Conservation (phyloP, 2,797 vertebrate species). For the Halcyon smyrnensis region DNA sequence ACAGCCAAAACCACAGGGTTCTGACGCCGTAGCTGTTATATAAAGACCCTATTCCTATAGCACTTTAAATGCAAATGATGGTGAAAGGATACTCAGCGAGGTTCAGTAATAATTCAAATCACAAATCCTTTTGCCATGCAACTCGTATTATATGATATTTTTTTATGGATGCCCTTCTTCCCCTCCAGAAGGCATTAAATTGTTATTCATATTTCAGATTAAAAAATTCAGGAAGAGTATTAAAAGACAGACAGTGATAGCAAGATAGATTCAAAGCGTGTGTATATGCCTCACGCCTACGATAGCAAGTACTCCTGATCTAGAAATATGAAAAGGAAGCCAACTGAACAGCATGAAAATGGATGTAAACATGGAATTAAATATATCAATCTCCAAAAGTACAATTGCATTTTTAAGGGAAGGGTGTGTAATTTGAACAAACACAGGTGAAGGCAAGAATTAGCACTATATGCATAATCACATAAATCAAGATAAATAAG, state of each 20-base stretch:
- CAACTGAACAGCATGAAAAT: slow-evolving; percentile 50
- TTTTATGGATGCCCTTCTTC: slow-evolving; percentile 54
- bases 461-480: slow-evolving; percentile 44
- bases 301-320: background rate
- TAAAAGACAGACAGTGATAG: slow-evolving; percentile 53
- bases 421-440: slow-evolving; percentile 51
- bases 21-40: background rate
- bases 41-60: slow-evolving; percentile 41
- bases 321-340: slow-evolving; percentile 39
- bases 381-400: slow-evolving; percentile 40
- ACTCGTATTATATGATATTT: slow-evolving; percentile 53
- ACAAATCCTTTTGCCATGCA: slow-evolving; percentile 74
- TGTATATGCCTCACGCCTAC: background rate
- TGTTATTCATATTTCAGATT: slow-evolving; percentile 74
- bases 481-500: slow-evolving; percentile 57
- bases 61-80: slow-evolving; percentile 71
- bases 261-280: slow-evolving; percentile 51
- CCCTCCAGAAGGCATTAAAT: slow-evolving; percentile 66
- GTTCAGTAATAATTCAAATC: slow-evolving; percentile 75
- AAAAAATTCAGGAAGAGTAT: slow-evolving; percentile 66
- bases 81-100: slow-evolving; percentile 43
- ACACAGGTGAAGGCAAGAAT: slow-evolving; percentile 51
- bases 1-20: slow-evolving; percentile 9
- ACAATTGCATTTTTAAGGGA: slow-evolving; percentile 41
- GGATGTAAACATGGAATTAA: slow-evolving; percentile 53